Evolutionary conservation across 2,113 vertebrate genomes (phyloP), one percentile per base, ranked within the genome.

Genomic region (Corythoichthys haematopterus): DNA sequence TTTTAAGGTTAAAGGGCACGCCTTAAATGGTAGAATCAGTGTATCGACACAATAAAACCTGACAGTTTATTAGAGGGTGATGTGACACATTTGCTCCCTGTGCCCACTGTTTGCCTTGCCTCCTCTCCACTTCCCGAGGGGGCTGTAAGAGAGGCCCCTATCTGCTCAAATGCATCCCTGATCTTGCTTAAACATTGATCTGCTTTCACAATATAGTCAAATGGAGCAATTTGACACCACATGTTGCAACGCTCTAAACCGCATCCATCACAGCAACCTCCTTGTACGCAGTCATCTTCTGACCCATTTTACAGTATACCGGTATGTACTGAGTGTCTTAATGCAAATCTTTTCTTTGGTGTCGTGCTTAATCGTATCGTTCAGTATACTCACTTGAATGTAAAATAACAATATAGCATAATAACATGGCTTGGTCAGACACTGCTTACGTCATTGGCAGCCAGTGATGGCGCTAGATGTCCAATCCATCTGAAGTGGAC

Each of bases 11-110:
- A 93, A 87, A 90, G 91, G 90, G 71, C 88, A 89, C 69, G 71
- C 68, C 79, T 85, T 91, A 90, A 91, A 91, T 82, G 77, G 82
- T 84, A 69, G 85, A 88, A 90, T 91, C 85, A 89, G 90, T 90
- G 89, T 87, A 90, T 89, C 84, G 88, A 92, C 90, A 91, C 85
- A 85, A 92, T 91, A 89, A 92, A 86, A 91, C 79, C 83, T 91
- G 91, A 89, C 91, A 92, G 87, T 92, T 92, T 91, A 92, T 91
- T 91, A 92, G 82, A 88, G 82, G 83, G 81, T 82, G 87, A 85
- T 78, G 83, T 87, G 84, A 85, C 83, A 88, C 86, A 85, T 86
- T 83, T 86, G 73, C 56, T 72, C 66, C 69, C 83, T 64, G 71
- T 75, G 79, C 69, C 81, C 79, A 84, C 71, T 87, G 75, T 76